phyloP scores from a whole-genome alignment of 1,140 invertebrate species.

The Homalodisca vitripennis region DNA sequence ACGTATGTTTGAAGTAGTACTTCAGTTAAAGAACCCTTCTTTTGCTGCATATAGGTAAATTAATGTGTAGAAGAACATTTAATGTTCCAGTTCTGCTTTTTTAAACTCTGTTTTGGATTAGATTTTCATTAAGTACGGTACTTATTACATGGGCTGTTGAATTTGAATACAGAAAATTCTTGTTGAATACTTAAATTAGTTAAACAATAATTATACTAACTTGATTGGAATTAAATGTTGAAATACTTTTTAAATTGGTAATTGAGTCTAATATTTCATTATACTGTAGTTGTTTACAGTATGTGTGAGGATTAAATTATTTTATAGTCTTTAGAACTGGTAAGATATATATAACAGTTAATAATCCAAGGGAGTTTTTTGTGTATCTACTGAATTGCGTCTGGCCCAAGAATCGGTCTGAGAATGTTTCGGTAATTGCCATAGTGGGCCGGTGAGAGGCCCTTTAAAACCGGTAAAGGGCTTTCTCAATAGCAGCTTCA shows the following conservation, averaged over 20 bases:
- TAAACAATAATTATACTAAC: too few species aligned
- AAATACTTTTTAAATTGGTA: too few species aligned
- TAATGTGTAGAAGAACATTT: too few species aligned
- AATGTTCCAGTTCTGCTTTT: too few species aligned
- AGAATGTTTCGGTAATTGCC: not conserved
- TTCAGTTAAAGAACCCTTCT: not conserved
- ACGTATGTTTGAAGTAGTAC: not conserved
- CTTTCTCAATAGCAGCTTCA: not conserved
- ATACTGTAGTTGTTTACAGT: not conserved
- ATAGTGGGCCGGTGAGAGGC: not conserved
- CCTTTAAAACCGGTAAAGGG: constrained; percentile 16
- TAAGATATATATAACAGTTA: not conserved
- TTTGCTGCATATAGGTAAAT: too few species aligned
- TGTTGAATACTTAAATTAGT: too few species aligned
- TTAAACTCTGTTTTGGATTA: too few species aligned
- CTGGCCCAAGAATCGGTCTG: not conserved
- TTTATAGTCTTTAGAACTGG: not conserved
- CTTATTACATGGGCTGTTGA: too few species aligned
- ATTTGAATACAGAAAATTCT: too few species aligned
- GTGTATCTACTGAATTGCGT: not conserved
- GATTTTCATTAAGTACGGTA: too few species aligned
- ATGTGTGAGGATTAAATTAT: not conserved
- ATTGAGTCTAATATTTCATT: too few species aligned
- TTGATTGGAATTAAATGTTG: too few species aligned
- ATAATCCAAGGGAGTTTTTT: not conserved